Percentiles rank a stretch among this genome's conserved stretches.
These are phyloP conservation scores for Spilosoma lubricipeda DNA, from an alignment of 2,888 invertebrate species.

Conservation along the genomic window DNA sequence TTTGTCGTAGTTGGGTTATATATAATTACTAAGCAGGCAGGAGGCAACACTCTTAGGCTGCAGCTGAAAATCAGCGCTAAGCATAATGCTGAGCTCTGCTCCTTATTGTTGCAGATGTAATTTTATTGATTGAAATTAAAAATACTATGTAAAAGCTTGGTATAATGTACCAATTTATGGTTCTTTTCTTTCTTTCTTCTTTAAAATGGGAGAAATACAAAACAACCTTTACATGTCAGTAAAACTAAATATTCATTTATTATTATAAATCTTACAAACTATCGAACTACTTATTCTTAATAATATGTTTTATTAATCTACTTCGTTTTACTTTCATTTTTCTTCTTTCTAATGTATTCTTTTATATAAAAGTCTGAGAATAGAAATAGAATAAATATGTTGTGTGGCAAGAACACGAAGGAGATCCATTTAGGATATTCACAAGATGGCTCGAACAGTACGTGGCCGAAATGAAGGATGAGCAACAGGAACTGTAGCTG, in stretches of 20 bases:
- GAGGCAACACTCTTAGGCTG: too few species aligned
- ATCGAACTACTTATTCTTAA: constrained; percentile 3
- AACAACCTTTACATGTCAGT: neutral
- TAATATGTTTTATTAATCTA: constrained; percentile 38
- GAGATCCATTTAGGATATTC: constrained; percentile 87
- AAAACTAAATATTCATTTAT: constrained; percentile 9
- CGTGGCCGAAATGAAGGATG: constrained; percentile 86
- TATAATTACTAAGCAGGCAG: too few species aligned
- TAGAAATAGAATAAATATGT: constrained; percentile 88
- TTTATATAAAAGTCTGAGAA: constrained; percentile 90
- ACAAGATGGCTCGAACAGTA: constrained; percentile 86
- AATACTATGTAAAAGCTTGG: too few species aligned
- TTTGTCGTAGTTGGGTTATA: too few species aligned
- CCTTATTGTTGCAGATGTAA: too few species aligned
- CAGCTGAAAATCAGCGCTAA: too few species aligned
- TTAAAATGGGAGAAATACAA: neutral
- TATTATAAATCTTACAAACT: constrained; percentile 12
- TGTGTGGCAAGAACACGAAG: constrained; percentile 88
- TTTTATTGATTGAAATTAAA: too few species aligned
- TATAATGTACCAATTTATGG: too few species aligned
- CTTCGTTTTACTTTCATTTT: constrained; percentile 66
- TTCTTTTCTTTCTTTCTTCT: too few species aligned
- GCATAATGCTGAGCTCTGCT: too few species aligned
- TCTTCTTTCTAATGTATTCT: constrained; percentile 86
- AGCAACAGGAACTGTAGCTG: constrained; percentile 89